phyloP scores from a whole-genome alignment of 2,888 invertebrate species.

The Mimumesa dahlbomi region DNA sequence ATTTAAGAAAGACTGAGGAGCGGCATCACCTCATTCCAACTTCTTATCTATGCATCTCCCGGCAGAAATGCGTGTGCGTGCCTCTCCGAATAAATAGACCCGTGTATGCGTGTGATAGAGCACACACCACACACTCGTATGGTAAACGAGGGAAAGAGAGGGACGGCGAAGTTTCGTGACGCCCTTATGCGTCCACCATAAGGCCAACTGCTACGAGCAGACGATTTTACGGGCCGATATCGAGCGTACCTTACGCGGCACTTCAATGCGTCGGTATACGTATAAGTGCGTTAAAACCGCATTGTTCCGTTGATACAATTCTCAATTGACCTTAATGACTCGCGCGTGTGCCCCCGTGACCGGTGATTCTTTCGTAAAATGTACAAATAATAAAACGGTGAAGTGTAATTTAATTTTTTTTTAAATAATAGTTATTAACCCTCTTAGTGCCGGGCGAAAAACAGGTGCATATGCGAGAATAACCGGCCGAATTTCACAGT shows the following conservation, averaged over 20 bases:
- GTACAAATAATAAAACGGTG: too few species aligned
- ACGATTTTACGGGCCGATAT: conserved; percentile 58
- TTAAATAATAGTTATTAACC: too few species aligned
- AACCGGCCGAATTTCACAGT: too few species aligned
- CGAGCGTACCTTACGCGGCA: conserved; percentile 16
- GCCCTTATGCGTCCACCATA: conserved; percentile 51
- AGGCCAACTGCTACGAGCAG: conserved; percentile 52
- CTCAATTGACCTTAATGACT: too few species aligned
- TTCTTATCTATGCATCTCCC: conserved; percentile 75
- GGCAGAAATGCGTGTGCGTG: conserved; percentile 30
- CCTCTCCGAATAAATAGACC: conserved; percentile 31
- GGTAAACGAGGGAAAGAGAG: conserved; percentile 14
- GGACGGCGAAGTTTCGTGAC: conserved; percentile 31
- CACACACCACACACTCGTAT: conserved; percentile 11
- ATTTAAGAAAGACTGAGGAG: conserved; percentile 66
- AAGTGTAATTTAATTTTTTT: too few species aligned
- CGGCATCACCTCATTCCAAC: conserved; percentile 70
- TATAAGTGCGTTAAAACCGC: neutral
- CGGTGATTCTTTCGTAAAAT: too few species aligned
- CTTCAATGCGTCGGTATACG: neutral
- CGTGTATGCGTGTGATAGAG: conserved; percentile 13
- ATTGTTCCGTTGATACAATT: neutral
- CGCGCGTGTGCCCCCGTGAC: too few species aligned
- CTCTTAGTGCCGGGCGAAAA: too few species aligned
- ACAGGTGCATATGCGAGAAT: too few species aligned